Base-by-base conservation (phyloP, 2,888 invertebrate species). In the Athalia rosae region DNA sequence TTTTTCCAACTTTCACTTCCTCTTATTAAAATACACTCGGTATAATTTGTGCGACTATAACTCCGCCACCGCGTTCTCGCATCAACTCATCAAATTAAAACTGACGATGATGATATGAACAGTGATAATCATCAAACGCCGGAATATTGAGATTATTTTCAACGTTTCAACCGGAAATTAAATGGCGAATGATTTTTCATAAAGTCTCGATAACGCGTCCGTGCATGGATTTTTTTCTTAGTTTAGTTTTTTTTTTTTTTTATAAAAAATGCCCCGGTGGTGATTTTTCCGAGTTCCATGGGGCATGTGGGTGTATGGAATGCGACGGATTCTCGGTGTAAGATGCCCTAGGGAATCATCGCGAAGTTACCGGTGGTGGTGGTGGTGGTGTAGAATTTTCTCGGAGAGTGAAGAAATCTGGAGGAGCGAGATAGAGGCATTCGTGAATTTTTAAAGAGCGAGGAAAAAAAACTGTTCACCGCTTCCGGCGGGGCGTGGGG, bases 161-260 rank as follows among this genome's bases (percentile, higher is more conserved):
- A 45, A 71, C 47, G 58, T 56, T 58, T 71, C 11, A 43, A 71
- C 71, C 56, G 58, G 71, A 71, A 45, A 58, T 71, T 71, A 56
- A 43, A 53, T 53, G 28, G 9, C 28, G 11, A 28, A 28, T 28
- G 28, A 28, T 28, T 28, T 28, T 28, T 28, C 28, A 28, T 28
- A 28, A 28, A 28, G 0, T 28, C 28, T 28, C 28, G 28, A 28
- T 28, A 28, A 28, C 28, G 28, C 28, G 28, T 28, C 28, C 1
- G 4, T 53, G n/a, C 53, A 53, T 53, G 53, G n/a, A 8, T 11
- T 53, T 53, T 53, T 15, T 15, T 15, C 15, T 15, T 15, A 15
- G 15, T 15, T 15, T 15, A 1, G 3, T 4, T 53, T 8, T 11
- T 53, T 53, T 53, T 53, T 53, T 11, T 53, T 53, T 53, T 28